These are phyloP conservation scores for Copidosoma aretas DNA, from an alignment of 2,888 invertebrate genomes.

Conservation along the genomic window DNA sequence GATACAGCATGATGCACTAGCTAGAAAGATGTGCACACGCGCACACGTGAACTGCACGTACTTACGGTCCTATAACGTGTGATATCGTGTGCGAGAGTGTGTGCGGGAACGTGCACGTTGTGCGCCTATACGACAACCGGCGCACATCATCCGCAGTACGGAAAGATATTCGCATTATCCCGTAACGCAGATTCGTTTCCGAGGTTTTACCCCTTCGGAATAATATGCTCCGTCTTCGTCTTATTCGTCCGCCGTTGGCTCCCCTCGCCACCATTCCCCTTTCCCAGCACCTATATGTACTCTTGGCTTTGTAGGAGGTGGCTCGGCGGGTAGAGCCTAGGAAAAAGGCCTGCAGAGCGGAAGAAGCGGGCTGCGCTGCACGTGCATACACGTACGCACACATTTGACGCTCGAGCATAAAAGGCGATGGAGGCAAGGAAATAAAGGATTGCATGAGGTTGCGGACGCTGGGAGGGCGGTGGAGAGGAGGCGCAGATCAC, in stretches of 20 bases:
- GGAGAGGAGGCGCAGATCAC: neutral
- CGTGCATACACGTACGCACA: neutral
- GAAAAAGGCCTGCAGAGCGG: too few species aligned
- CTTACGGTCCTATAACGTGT: constrained; percentile 1
- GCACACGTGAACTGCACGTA: too few species aligned
- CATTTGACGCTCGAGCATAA: neutral
- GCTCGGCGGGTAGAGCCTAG: neutral
- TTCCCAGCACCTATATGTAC: neutral
- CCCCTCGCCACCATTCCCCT: neutral
- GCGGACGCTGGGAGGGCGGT: neutral
- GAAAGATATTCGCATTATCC: constrained; percentile 39
- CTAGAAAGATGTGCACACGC: neutral
- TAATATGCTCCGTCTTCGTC: constrained; percentile 26
- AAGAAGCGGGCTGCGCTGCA: constrained; percentile 4
- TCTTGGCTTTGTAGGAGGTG: constrained; percentile 19
- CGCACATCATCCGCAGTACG: constrained; percentile 18
- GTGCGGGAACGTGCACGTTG: too few species aligned
- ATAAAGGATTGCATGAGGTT: constrained; percentile 9
- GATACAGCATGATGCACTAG: neutral
- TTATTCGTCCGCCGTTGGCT: neutral
- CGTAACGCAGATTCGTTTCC: constrained; percentile 40
- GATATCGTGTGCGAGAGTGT: too few species aligned
- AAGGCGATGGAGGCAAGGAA: constrained; percentile 4
- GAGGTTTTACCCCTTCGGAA: constrained; percentile 31
- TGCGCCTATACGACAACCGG: neutral